Conservation (phyloP, 1,140 invertebrate species). For the Brachionus sp. region DNA sequence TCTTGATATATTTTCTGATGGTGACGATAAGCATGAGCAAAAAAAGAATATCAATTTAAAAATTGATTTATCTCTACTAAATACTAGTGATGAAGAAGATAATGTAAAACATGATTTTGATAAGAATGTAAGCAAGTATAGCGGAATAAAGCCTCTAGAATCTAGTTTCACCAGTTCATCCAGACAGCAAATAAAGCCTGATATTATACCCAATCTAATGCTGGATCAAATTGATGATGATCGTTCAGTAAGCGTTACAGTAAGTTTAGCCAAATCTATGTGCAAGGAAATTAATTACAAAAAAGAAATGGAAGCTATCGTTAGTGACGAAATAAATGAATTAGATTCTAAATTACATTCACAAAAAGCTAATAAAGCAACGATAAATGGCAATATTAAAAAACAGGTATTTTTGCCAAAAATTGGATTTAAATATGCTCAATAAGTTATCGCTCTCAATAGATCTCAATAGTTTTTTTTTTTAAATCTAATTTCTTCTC, state of each 20-base stretch:
- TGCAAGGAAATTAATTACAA: constrained; percentile 37
- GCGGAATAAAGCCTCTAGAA: neutral
- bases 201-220: constrained; percentile 20
- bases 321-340: neutral
- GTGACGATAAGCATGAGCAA: neutral
- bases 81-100: constrained; percentile 10
- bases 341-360: neutral
- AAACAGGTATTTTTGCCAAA: no score
- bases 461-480: no score
- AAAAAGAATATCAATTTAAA: neutral
- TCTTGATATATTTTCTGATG: constrained; percentile 6
- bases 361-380: neutral
- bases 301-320: constrained; percentile 31
- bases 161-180: neutral
- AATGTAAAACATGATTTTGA: neutral
- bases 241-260: neutral
- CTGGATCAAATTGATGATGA: constrained; percentile 37
- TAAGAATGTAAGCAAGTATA: neutral
- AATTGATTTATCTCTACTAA: constrained; percentile 37
- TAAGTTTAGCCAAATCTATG: constrained; percentile 35
- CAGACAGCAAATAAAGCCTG: constrained; percentile 13
- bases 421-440: no score
- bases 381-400: no score
- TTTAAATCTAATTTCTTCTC: no score
- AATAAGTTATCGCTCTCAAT: no score